These are phyloP conservation scores for Pararge aegeria DNA, from an alignment of 1,140 invertebrate species.

Conservation along the genomic window DNA sequence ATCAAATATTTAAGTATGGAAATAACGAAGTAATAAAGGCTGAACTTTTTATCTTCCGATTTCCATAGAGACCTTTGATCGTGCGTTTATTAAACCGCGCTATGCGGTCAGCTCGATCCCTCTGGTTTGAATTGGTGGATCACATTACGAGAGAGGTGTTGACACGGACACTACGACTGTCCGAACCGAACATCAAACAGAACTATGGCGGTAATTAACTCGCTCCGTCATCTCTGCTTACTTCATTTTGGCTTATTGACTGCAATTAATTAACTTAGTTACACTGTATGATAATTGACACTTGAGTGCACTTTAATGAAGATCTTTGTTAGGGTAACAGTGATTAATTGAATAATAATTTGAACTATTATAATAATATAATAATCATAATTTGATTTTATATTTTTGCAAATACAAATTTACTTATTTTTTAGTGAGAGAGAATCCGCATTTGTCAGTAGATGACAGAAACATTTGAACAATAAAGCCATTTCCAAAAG, in stretches of 20 bases:
- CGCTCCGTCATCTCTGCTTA: constrained; percentile 40
- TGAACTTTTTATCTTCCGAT: constrained; percentile 31
- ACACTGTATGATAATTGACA: constrained; percentile 25
- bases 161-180: constrained; percentile 46
- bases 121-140: constrained; percentile 52
- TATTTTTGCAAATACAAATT: too few relatives aligned
- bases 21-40: constrained; percentile 29
- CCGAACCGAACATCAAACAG: constrained; percentile 52
- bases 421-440: too few relatives aligned
- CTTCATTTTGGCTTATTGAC: constrained; percentile 41
- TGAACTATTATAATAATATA: too few relatives aligned
- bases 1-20: constrained; percentile 23
- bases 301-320: constrained; percentile 18
- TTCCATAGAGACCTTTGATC: constrained; percentile 41
- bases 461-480: too few relatives aligned
- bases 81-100: constrained; percentile 51
- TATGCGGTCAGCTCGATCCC: constrained; percentile 52
- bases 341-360: constrained; percentile 1
- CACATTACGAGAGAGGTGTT: constrained; percentile 60
- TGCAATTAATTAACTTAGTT: constrained; percentile 33
- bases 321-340: constrained; percentile 19
- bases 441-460: too few relatives aligned
- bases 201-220: constrained; percentile 60
- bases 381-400: too few relatives aligned
- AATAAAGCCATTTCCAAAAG: too few relatives aligned